These are phyloP conservation scores for Tolmerus cingulatus DNA, from an alignment of 2,888 invertebrate species.

Conservation along the genomic window DNA sequence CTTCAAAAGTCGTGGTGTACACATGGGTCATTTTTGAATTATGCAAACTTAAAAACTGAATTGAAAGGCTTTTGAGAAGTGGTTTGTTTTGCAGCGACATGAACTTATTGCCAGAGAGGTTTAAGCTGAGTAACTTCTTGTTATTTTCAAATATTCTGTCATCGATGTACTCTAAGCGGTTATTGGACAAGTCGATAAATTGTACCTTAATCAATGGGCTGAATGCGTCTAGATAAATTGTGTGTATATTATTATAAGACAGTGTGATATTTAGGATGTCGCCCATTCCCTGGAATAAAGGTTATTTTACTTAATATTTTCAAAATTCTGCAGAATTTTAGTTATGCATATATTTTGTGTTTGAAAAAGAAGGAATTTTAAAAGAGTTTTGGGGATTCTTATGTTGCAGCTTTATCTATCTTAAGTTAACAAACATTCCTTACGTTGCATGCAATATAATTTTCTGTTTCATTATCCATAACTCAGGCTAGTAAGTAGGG, in stretches of 20 bases:
- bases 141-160: constrained; percentile 67
- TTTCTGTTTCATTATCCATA: background rate
- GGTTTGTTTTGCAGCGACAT: constrained; percentile 67
- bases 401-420: background rate
- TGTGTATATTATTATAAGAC: constrained; percentile 69
- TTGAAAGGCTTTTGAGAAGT: constrained; percentile 66
- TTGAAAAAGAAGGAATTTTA: no score
- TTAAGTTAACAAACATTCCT: background rate
- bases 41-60: constrained; percentile 69
- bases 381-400: background rate
- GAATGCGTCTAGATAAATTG: constrained; percentile 71
- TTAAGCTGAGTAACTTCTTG: constrained; percentile 65
- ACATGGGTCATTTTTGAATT: constrained; percentile 69
- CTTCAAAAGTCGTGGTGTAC: constrained; percentile 65
- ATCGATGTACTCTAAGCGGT: constrained; percentile 68
- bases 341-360: no score
- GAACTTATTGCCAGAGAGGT: constrained; percentile 71
- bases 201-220: constrained; percentile 65
- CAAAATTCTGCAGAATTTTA: background rate
- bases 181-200: constrained; percentile 70
- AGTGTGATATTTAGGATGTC: constrained; percentile 57
- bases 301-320: background rate
- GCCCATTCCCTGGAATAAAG: constrained; percentile 53
- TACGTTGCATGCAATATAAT: background rate
- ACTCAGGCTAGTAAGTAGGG: background rate